These are phyloP conservation scores for Nilaparvata lugens DNA, from an alignment of 1,140 invertebrate genomes.

Conservation along the genomic window DNA sequence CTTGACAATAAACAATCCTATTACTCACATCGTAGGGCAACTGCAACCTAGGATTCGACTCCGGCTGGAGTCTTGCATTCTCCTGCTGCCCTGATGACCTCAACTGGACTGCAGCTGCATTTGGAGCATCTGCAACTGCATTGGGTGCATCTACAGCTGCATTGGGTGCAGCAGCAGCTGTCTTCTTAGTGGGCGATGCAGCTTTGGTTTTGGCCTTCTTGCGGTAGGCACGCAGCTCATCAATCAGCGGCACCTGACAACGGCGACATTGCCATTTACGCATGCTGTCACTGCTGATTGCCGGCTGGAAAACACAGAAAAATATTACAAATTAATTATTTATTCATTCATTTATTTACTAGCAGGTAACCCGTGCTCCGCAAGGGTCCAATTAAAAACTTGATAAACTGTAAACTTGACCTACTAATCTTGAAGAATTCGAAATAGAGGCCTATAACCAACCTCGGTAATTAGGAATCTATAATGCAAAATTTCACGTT, in stretches of 20 bases:
- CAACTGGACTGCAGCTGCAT: background rate
- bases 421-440: too few species aligned
- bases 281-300: background rate
- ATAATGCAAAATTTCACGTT: too few species aligned
- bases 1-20: background rate
- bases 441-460: too few species aligned
- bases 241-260: constrained; percentile 32
- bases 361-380: too few species aligned
- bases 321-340: too few species aligned
- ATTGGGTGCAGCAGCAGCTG: too few species aligned
- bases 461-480: too few species aligned
- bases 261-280: constrained; percentile 37
- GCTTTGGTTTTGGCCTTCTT: constrained; percentile 6
- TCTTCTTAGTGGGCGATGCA: too few species aligned
- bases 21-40: background rate
- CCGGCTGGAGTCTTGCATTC: constrained; percentile 37
- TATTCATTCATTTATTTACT: too few species aligned
- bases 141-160: too few species aligned
- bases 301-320: background rate
- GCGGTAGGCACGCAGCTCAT: constrained; percentile 10
- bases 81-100: constrained; percentile 38
- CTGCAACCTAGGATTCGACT: background rate
- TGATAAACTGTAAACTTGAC: too few species aligned
- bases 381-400: too few species aligned
- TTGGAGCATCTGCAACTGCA: background rate